A percentile compares a stretch with the other conserved stretches of the same genome.
Conservation (phyloP, 2,113 vertebrate species). For the Neomonachus schauinslandi region DNA sequence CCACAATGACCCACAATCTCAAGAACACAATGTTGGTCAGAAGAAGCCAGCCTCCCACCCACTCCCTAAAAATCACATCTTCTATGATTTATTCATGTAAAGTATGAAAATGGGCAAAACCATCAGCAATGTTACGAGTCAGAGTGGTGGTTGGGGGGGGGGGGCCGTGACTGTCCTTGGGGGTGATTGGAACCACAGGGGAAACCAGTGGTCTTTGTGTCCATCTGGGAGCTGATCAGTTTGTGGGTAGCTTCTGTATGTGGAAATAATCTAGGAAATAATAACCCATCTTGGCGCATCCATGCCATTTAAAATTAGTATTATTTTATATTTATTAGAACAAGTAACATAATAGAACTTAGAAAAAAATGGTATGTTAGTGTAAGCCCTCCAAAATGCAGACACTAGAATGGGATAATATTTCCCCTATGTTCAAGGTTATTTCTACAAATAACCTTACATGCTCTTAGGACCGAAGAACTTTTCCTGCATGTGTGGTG, state of each 20-base stretch:
- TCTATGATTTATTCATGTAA: neutral
- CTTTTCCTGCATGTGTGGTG: rapidly evolving
- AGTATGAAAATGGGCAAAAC: neutral
- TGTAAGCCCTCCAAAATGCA: neutral
- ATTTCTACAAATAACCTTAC: neutral
- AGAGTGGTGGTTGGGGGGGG: no score
- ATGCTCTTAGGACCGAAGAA: rapidly evolving
- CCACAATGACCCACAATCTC: neutral
- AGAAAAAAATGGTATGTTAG: no score
- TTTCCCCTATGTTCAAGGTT: neutral
- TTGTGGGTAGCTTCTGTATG: neutral
- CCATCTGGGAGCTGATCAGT: neutral
- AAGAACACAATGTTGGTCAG: neutral
- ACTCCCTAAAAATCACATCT: neutral
- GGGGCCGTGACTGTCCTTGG: rapidly evolving
- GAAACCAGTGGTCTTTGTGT: neutral
- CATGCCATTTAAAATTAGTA: neutral
- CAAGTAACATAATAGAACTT: neutral
- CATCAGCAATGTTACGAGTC: rapidly evolving
- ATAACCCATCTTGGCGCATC: neutral
- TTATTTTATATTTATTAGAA: neutral
- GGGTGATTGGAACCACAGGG: neutral
- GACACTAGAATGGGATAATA: rapidly evolving
- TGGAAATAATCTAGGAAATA: neutral
- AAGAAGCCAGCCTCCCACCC: neutral